Evolutionary conservation across 2,113 vertebrate species (phyloP).

Genomic region (Tachycineta bicolor): DNA sequence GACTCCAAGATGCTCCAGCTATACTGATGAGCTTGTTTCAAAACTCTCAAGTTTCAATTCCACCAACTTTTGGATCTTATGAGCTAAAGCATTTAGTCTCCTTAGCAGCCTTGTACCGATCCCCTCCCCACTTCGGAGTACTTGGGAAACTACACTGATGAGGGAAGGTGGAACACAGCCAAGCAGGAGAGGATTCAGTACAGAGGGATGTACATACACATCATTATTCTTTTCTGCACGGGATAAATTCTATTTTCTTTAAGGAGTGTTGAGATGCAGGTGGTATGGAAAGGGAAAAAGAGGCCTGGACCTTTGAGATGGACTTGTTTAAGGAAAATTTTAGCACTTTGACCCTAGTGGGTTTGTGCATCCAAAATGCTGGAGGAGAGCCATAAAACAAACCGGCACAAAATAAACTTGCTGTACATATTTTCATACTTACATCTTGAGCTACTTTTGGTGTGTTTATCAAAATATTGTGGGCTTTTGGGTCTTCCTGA

Average conservation of each 20-base stretch:
- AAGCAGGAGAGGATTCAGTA: not conserved
- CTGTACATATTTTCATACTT: slow-evolving; percentile 5
- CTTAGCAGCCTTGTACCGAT: not conserved
- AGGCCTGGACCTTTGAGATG: not conserved
- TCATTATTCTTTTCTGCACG: not conserved
- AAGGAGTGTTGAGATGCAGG: not conserved
- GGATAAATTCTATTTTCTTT: not conserved
- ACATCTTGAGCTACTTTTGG: not conserved
- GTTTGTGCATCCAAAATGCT: not conserved
- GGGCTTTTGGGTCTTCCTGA: not conserved
- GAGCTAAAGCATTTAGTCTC: not conserved
- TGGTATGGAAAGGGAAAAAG: not conserved
- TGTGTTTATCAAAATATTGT: slow-evolving; percentile 25
- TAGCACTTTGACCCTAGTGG: not conserved
- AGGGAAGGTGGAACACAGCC: not conserved
- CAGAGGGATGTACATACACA: not conserved
- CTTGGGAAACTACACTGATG: not conserved
- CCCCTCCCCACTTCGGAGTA: not conserved
- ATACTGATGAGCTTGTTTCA: not conserved
- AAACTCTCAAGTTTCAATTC: not conserved
- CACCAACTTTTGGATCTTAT: not conserved
- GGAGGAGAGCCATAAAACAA: slow-evolving; percentile 30
- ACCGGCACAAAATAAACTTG: not conserved
- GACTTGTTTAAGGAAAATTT: slow-evolving; percentile 38
- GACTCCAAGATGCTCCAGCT: not conserved